Percentiles rank a stretch among this genome's conserved stretches.
phyloP scores from a whole-genome alignment of 2,113 vertebrate genomes.

The Pogonocichla stellata region DNA sequence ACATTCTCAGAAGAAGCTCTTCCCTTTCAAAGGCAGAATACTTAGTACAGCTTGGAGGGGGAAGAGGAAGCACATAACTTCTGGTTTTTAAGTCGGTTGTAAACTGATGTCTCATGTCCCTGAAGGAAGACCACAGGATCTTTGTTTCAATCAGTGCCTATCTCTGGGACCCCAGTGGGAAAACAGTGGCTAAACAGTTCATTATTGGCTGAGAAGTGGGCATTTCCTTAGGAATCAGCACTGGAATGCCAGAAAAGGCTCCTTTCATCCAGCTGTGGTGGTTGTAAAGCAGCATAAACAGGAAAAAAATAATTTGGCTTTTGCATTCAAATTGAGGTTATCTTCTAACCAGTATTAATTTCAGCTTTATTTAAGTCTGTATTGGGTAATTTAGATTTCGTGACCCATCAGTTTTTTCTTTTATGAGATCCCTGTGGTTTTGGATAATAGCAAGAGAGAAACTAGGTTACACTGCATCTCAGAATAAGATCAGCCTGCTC shows the following conservation, averaged over 20 bases:
- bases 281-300: neutral
- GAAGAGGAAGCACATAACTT: neutral
- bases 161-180: neutral
- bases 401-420: neutral
- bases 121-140: neutral
- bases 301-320: neutral
- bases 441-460: neutral
- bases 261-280: neutral
- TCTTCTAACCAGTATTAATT: neutral
- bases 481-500: neutral
- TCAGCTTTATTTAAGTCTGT: conserved; percentile 37
- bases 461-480: neutral
- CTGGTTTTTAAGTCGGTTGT: neutral
- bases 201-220: neutral
- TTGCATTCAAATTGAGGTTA: neutral
- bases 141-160: neutral
- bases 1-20: neutral
- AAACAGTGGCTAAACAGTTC: neutral
- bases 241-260: neutral
- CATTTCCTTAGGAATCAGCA: neutral
- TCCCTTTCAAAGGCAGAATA: neutral
- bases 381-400: neutral
- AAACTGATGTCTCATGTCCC: neutral
- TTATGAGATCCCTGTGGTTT: neutral
- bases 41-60: neutral